Evolutionary conservation across 2,113 vertebrate genomes (phyloP), one percentile per base, ranked within the genome.

Genomic region (Hippolais icterina): DNA sequence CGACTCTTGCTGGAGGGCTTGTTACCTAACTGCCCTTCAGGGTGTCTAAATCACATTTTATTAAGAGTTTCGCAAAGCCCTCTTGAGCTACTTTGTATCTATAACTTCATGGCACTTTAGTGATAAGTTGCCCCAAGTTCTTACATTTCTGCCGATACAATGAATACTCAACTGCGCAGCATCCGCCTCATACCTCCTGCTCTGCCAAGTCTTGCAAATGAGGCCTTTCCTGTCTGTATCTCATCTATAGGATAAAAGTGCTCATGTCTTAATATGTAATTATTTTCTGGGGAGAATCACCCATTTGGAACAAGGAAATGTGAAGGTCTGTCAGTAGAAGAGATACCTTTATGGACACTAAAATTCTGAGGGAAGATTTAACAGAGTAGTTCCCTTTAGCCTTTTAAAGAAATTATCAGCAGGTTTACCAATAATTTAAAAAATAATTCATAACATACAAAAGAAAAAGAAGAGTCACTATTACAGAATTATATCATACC

Each of bases 121-220:
- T n/a, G 16, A 15, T 52, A 70, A 71, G 0, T 0, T 72, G 39
- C 35, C 28, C 35, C 33, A 79, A 2, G 17, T 68, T 79, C 35
- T 87, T n/a, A 17, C 2, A 65, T 74, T 83, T 81, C 64, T 84
- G 54, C 29, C 47, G 60, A 70, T 93, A n/a, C 19, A 37, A 35
- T 18, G 52, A 52, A 42, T 53, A 37, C 10, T 74, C 15, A 27
- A 3, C 14, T 4, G 0, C 4, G 2, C 1, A 0, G 27, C 47
- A 27, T 44, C n/a, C 2, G 2, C 6, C 29, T 71, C 47, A 21
- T 63, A 50, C 9, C 20, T 65, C 9, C 3, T 4, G 2, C 57
- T 76, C 49, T 64, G 31, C 17, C 46, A 85, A 76, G 52, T 25
- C 12, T 64, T 76, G 39, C 27, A 70, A 35, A 81, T 2, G 3